These are phyloP conservation scores for Coccyzus lansbergi DNA, from an alignment of 2,797 vertebrate species.

Conservation along the genomic window DNA sequence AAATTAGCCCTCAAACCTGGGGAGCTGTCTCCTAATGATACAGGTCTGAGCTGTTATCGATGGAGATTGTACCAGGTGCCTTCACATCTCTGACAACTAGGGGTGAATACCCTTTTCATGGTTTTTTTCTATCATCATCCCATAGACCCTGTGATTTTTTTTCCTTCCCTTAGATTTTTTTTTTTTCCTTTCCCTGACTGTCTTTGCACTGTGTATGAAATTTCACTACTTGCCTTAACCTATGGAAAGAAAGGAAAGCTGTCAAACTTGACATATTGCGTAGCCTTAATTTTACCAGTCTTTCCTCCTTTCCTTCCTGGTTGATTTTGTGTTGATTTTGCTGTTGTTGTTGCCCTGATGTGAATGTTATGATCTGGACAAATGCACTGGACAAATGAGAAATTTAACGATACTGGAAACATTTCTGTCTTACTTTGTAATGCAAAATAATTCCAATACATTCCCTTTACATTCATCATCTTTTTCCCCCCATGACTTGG, in stretches of 20 bases:
- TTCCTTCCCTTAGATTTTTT: not conserved
- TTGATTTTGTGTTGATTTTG: not conserved
- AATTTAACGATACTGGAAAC: conserved; percentile 58
- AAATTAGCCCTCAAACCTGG: conserved; percentile 59
- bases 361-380: conserved; percentile 23
- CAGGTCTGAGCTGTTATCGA: not conserved
- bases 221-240: not conserved
- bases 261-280: not conserved
- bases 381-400: conserved; percentile 39
- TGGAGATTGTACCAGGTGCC: conserved; percentile 11
- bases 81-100: conserved; percentile 19
- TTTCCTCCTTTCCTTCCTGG: not conserved
- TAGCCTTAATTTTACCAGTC: not conserved
- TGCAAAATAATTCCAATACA: conserved; percentile 2
- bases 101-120: not conserved
- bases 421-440: conserved; percentile 20
- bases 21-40: conserved; percentile 61
- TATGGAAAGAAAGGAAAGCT: not conserved
- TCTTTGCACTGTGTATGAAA: not conserved
- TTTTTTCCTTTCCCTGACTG: not conserved
- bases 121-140: conserved; percentile 73
- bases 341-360: not conserved
- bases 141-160: conserved; percentile 27
- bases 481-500: not conserved
- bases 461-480: not conserved